Percentiles rank a stretch among this genome's conserved stretches.
These are phyloP conservation scores for Acanthococcus lagerstroemiae DNA, from an alignment of 2,888 invertebrate species.

Conservation along the genomic window DNA sequence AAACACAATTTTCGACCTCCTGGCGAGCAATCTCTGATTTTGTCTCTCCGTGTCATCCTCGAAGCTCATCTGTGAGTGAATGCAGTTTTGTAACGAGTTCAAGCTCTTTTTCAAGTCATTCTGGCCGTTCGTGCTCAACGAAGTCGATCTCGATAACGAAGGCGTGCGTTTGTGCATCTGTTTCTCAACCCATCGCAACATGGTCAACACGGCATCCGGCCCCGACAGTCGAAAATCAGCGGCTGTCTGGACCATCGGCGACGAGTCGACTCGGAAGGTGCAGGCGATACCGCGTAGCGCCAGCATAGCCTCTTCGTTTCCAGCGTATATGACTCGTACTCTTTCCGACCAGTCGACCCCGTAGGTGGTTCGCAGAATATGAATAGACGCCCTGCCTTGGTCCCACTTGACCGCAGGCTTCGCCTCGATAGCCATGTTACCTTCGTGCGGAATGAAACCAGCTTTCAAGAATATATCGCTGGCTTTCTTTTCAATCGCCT, in stretches of 20 bases:
- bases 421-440: conserved; percentile 42
- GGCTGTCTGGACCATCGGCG: conserved; percentile 41
- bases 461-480: conserved; percentile 41
- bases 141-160: conserved; percentile 32
- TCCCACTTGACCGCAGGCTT: conserved; percentile 43
- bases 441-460: conserved; percentile 42
- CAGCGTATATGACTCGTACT: conserved; percentile 43
- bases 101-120: conserved; percentile 26
- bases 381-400: conserved; percentile 43
- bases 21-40: conserved; percentile 29
- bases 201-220: conserved; percentile 42
- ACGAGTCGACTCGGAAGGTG: conserved; percentile 42
- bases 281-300: conserved; percentile 43
- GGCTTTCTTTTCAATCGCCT: conserved; percentile 40
- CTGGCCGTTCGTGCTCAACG: conserved; percentile 21
- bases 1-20: conserved; percentile 21
- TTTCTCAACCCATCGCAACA: conserved; percentile 43
- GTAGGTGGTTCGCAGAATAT: conserved; percentile 43
- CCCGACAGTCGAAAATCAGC: conserved; percentile 42
- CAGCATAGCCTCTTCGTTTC: conserved; percentile 43
- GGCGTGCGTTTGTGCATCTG: conserved; percentile 39
- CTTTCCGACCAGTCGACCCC: conserved; percentile 44
- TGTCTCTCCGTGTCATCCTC: conserved; percentile 37
- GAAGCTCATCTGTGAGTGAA: conserved; percentile 39
- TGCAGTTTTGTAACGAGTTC: conserved; percentile 35